Evolutionary conservation across 2,797 vertebrate genomes (phyloP).

Genomic region (Alosa sapidissima): DNA sequence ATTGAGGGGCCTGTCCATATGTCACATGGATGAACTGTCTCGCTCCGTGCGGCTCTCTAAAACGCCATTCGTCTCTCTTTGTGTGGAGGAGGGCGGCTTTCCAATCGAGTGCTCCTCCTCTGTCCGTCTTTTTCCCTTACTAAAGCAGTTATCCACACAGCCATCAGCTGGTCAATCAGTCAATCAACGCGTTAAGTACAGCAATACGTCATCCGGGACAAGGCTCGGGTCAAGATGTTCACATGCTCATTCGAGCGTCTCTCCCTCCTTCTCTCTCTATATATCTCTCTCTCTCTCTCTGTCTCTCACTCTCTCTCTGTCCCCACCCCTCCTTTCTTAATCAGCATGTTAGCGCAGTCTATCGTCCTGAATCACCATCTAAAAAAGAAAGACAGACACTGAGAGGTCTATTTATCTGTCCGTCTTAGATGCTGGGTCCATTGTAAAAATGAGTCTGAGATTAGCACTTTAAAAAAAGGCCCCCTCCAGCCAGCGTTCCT

Average conservation of each 20-base stretch:
- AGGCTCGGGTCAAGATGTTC: conserved; percentile 53
- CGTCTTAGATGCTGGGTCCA: conserved; percentile 43
- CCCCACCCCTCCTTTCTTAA: conserved; percentile 40
- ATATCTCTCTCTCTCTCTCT: conserved; percentile 29
- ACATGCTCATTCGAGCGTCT: conserved; percentile 32
- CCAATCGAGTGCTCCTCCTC: conserved; percentile 56
- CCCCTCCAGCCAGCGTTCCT: background rate
- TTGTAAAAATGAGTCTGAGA: conserved; percentile 58
- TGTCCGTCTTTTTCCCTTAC: conserved; percentile 52
- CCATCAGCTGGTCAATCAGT: conserved; percentile 54
- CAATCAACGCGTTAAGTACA: conserved; percentile 63
- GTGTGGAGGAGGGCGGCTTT: conserved; percentile 61
- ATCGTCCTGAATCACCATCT: conserved; percentile 41
- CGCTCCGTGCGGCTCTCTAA: conserved; percentile 60
- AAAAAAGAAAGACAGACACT: conserved; percentile 47
- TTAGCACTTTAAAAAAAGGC: conserved; percentile 56
- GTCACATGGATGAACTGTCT: conserved; percentile 61
- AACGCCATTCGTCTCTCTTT: conserved; percentile 64
- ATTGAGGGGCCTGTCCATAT: conserved; percentile 59
- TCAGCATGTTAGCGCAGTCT: conserved; percentile 51
- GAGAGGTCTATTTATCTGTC: conserved; percentile 60
- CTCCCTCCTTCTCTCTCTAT: background rate
- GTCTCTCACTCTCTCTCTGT: conserved; percentile 12
- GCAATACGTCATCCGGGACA: conserved; percentile 57
- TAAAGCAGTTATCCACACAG: background rate